Conservation (phyloP, 2,113 vertebrate species). For the Scomber japonicus region DNA sequence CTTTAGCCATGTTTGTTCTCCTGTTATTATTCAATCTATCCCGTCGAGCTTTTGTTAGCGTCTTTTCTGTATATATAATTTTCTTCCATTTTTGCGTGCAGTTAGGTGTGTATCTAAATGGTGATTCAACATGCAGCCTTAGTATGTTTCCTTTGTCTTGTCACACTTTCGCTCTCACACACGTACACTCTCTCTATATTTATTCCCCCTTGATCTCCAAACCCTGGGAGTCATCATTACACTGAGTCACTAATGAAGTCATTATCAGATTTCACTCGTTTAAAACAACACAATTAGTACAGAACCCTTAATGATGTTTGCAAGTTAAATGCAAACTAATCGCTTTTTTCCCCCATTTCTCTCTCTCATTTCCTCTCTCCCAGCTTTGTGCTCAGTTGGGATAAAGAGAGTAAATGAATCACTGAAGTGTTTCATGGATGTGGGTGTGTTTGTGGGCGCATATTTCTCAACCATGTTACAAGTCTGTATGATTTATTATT, state of each 20-base stretch:
- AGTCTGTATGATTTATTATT: slow-evolving; percentile 84
- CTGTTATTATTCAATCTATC: slow-evolving; percentile 62
- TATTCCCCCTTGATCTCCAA: slow-evolving; percentile 50
- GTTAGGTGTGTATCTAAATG: slow-evolving; percentile 35
- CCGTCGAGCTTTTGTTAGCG: slow-evolving; percentile 33
- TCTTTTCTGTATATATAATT: slow-evolving; percentile 46
- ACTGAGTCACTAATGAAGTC: slow-evolving; percentile 83
- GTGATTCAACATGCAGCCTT: slow-evolving; percentile 34
- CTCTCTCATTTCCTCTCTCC: slow-evolving; percentile 69
- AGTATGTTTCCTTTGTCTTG: slow-evolving; percentile 4
- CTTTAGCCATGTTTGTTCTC: slow-evolving; percentile 49
- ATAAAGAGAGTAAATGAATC: slow-evolving; percentile 79
- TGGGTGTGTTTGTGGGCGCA: slow-evolving; percentile 63
- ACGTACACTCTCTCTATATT: slow-evolving; percentile 32
- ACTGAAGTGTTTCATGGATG: slow-evolving; percentile 60
- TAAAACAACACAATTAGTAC: slow-evolving; percentile 85
- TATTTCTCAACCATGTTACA: slow-evolving; percentile 71
- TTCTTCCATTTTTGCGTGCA: slow-evolving; percentile 12
- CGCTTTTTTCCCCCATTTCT: slow-evolving; percentile 51
- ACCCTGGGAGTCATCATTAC: slow-evolving; percentile 75
- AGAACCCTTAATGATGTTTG: slow-evolving; percentile 80
- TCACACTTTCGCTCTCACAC: slow-evolving; percentile 18
- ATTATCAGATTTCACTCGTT: slow-evolving; percentile 83
- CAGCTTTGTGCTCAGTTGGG: slow-evolving; percentile 60
- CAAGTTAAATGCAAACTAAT: slow-evolving; percentile 80